These are phyloP conservation scores for Trachymyrmex cornetzi DNA, from an alignment of 1,140 invertebrate species.

Conservation along the genomic window DNA sequence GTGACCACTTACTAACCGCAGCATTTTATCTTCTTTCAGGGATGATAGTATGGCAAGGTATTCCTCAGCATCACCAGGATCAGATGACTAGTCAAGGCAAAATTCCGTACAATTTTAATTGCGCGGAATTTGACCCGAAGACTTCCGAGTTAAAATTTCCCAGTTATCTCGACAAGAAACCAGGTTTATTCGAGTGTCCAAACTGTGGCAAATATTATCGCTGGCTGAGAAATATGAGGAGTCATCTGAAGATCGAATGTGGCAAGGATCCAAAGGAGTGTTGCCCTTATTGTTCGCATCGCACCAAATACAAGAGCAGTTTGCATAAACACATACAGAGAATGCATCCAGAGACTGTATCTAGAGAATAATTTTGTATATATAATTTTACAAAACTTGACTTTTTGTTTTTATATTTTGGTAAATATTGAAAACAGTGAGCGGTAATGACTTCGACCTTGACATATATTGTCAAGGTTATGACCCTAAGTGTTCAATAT, in stretches of 20 bases:
- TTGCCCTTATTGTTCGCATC: conserved; percentile 85
- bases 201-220: conserved; percentile 87
- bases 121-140: neutral
- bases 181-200: conserved; percentile 84
- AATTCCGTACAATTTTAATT: neutral
- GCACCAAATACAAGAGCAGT: conserved; percentile 84
- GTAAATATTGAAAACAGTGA: too few species aligned
- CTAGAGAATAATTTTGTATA: conserved; percentile 47
- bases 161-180: conserved; percentile 76
- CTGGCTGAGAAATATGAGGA: conserved; percentile 86
- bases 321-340: conserved; percentile 83
- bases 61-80: conserved; percentile 19
- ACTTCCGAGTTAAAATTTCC: conserved; percentile 22
- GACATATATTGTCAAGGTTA: too few species aligned
- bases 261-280: conserved; percentile 85
- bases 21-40: conserved; percentile 67
- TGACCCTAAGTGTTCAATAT: too few species aligned
- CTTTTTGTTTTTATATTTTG: neutral
- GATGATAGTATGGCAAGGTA: neutral
- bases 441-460: too few species aligned
- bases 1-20: conserved; percentile 37
- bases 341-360: conserved; percentile 81
- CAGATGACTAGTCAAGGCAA: neutral
- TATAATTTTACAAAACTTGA: neutral
- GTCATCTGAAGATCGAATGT: conserved; percentile 87